Evolutionary conservation across 2,797 vertebrate genomes (phyloP), one percentile per base, ranked within the genome.

Genomic region (Brotula barbata): DNA sequence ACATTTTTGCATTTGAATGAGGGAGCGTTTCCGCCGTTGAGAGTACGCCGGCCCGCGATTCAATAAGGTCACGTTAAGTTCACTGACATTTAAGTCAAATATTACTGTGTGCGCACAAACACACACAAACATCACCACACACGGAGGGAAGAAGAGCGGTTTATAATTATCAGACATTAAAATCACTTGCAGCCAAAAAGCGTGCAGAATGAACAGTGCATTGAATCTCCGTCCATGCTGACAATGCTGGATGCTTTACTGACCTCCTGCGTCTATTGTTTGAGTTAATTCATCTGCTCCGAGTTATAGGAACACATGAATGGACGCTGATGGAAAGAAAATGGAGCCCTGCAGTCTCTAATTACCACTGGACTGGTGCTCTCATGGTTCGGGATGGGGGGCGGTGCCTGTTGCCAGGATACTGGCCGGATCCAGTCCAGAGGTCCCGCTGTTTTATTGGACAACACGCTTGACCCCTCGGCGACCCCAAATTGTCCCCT

Each of bases 401-500:
- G 58, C 17, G 79, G 71, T 40, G 72, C 78, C 69, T 60, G 88
- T 90, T 89, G 85, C 88, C 82, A 71, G 83, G 88, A 81, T 75
- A 91, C 86, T 58, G 75, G 62, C 78, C 69, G 71, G 73, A 85
- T 87, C 81, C 82, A 69, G 83, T 79, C 85, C 60, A 56, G 73
- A 82, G 85, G 77, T 89, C 91, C 88, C 45, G 89, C 91, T 92
- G 90, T 75, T 90, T 89, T 92, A 92, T 92, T 92, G 88, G 89
- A 86, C 90, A 90, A 92, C 90, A 92, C 85, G 87, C 72, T 87
- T 89, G 89, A 91, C 89, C 88, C 88, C 73, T 31, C 43, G 58
- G 72, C 34, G 64, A 87, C 85, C 87, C 71, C 54, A 62, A 80
- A 88, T 89, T 86, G 85, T 58, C 88, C 90, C 83, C 76, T 89